phyloP scores from a whole-genome alignment of 2,888 invertebrate species.

The Trachelus iudaicus region DNA sequence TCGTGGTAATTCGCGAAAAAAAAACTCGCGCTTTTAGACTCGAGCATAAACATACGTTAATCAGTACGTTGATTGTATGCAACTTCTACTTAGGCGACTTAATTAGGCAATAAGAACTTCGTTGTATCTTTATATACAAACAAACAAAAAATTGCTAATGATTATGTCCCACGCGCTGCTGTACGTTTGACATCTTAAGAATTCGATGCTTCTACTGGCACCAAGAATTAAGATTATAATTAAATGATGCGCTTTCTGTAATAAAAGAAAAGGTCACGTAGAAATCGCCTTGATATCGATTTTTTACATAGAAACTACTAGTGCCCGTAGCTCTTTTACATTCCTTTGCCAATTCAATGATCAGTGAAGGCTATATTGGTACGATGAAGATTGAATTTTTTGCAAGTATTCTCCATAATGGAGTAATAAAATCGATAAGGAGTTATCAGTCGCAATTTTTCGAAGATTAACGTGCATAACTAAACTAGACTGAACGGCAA shows the following conservation, averaged over 20 bases:
- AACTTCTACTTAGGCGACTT: not conserved
- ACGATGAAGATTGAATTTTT: not conserved
- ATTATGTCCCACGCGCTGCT: not conserved
- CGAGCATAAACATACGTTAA: not conserved
- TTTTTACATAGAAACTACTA: not conserved
- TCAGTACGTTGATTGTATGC: not conserved
- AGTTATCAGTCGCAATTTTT: conserved; percentile 12
- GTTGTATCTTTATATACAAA: not conserved
- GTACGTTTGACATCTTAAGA: not conserved
- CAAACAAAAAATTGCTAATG: not conserved
- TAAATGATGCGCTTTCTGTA: not conserved
- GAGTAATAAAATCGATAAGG: not conserved
- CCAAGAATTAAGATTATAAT: not conserved
- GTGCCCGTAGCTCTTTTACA: not conserved
- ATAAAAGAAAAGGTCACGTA: not conserved
- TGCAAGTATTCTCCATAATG: not conserved
- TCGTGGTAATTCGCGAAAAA: not conserved
- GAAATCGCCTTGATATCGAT: not conserved
- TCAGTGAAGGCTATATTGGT: not conserved
- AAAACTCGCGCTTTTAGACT: not conserved
- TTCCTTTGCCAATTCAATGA: not conserved
- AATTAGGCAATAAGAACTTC: not conserved
- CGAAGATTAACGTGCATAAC: not conserved
- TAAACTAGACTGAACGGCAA: conserved; percentile 10
- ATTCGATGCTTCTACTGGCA: not conserved